Conservation (phyloP, 2,113 vertebrate genomes). For the Vulpes lagopus region DNA sequence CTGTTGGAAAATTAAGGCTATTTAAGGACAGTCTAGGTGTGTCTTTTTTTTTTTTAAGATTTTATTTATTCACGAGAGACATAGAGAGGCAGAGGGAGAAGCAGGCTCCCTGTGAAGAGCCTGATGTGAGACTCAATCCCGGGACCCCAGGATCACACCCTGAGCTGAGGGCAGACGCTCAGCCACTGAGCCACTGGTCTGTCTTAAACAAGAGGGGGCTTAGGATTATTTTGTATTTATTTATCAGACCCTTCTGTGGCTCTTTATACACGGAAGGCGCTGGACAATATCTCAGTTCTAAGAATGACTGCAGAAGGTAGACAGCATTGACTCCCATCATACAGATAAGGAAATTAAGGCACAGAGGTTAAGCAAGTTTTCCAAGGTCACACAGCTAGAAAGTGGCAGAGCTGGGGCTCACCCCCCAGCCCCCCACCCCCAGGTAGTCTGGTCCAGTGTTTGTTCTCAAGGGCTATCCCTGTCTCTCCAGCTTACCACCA, state of each 20-base stretch:
- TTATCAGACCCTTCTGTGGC: neutral
- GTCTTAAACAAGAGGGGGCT: neutral
- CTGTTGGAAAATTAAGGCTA: neutral
- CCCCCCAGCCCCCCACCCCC: too few relatives aligned
- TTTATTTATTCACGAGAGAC: too few relatives aligned
- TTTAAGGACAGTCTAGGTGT: neutral
- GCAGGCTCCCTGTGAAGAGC: too few relatives aligned
- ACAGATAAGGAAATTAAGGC: neutral
- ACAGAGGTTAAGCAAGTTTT: neutral
- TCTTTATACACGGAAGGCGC: constrained; percentile 13
- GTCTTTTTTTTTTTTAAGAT: too few relatives aligned
- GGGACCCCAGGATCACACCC: too few relatives aligned
- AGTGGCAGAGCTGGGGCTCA: neutral
- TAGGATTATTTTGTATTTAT: neutral
- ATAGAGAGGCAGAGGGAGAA: too few relatives aligned
- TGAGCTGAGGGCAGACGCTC: too few relatives aligned
- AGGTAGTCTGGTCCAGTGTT: neutral
- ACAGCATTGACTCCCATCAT: neutral
- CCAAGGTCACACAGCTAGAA: neutral
- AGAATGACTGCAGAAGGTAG: neutral
- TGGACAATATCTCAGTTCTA: neutral
- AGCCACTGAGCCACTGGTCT: neutral
- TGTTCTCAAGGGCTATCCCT: neutral
- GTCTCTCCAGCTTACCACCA: neutral
- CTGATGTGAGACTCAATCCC: too few relatives aligned